Conservation (phyloP, 2,113 vertebrate species). For the Gavialis gangeticus region DNA sequence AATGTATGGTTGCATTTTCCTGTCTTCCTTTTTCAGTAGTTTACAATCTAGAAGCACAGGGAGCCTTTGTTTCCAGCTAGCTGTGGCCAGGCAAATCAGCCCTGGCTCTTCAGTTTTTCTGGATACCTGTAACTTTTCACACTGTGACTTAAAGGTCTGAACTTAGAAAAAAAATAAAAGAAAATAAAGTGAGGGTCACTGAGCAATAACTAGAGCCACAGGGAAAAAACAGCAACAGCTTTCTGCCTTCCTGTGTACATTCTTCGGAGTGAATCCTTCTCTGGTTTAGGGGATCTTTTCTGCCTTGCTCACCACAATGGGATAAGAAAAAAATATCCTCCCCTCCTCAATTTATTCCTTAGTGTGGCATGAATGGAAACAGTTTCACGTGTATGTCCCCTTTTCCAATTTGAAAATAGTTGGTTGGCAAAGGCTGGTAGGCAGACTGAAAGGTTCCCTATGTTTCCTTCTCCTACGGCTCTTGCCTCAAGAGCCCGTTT, state of each 20-base stretch:
- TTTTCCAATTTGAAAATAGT: slow-evolving; percentile 58
- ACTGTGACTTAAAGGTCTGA: slow-evolving; percentile 65
- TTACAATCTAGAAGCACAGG: slow-evolving; percentile 80
- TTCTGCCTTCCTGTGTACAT: slow-evolving; percentile 76
- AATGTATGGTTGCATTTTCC: slow-evolving; percentile 69
- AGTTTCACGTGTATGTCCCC: slow-evolving; percentile 40
- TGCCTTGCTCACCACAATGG: slow-evolving; percentile 59
- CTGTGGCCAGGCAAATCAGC: slow-evolving; percentile 70
- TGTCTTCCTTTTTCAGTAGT: slow-evolving; percentile 76
- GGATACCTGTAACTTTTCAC: slow-evolving; percentile 77
- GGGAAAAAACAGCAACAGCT: slow-evolving; percentile 73
- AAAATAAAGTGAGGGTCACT: slow-evolving; percentile 61
- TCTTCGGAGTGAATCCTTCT: slow-evolving; percentile 78
- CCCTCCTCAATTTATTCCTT: slow-evolving; percentile 33
- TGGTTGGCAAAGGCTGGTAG: slow-evolving; percentile 69
- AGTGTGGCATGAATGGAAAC: slow-evolving; percentile 68
- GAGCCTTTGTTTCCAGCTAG: slow-evolving; percentile 79
- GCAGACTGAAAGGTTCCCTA: slow-evolving; percentile 72
- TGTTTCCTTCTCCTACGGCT: slow-evolving; percentile 69
- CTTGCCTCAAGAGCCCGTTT: slow-evolving; percentile 62
- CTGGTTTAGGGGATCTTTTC: slow-evolving; percentile 76
- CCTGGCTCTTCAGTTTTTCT: slow-evolving; percentile 81
- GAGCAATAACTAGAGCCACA: slow-evolving; percentile 78
- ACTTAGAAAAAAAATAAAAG: slow-evolving; percentile 39
- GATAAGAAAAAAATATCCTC: slow-evolving; percentile 39